A percentile compares a stretch with the other conserved stretches of the same genome.
phyloP scores from a whole-genome alignment of 2,113 vertebrate species.

The Salvelinus sp. region DNA sequence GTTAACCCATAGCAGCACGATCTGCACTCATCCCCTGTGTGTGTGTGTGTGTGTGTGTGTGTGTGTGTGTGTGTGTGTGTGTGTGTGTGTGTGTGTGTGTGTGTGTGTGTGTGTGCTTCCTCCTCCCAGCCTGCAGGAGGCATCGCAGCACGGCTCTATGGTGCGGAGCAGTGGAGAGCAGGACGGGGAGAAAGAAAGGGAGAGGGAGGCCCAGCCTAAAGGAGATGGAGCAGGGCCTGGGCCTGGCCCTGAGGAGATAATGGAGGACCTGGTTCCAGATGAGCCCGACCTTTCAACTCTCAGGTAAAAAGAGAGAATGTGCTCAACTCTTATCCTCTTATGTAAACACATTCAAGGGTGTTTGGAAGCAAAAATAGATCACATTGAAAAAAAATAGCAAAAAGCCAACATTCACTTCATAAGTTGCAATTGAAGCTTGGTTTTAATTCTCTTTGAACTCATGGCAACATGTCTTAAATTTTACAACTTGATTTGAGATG shows the following conservation, averaged over 20 bases:
- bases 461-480: too few species aligned
- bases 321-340: too few species aligned
- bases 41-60: not conserved
- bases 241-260: not conserved
- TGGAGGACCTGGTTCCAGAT: slow-evolving; percentile 46
- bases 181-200: slow-evolving; percentile 59
- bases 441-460: too few species aligned
- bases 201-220: slow-evolving; percentile 29
- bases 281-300: slow-evolving; percentile 89
- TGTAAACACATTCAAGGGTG: too few species aligned
- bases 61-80: too few species aligned
- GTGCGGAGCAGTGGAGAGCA: slow-evolving; percentile 23
- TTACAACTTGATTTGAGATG: too few species aligned
- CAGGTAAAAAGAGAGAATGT: not conserved
- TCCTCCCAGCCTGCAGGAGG: slow-evolving; percentile 58
- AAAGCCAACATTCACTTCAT: too few species aligned
- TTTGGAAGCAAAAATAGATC: too few species aligned
- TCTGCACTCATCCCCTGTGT: not conserved
- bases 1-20: not conserved
- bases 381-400: too few species aligned
- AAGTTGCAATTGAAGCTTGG: too few species aligned
- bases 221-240: not conserved
- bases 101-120: not conserved
- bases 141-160: slow-evolving; percentile 44
- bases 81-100: not conserved